A percentile compares a stretch with the other conserved stretches of the same genome.
Evolutionary conservation across 1,140 invertebrate genomes (phyloP).

Genomic region (Hydropsyche tenuis): DNA sequence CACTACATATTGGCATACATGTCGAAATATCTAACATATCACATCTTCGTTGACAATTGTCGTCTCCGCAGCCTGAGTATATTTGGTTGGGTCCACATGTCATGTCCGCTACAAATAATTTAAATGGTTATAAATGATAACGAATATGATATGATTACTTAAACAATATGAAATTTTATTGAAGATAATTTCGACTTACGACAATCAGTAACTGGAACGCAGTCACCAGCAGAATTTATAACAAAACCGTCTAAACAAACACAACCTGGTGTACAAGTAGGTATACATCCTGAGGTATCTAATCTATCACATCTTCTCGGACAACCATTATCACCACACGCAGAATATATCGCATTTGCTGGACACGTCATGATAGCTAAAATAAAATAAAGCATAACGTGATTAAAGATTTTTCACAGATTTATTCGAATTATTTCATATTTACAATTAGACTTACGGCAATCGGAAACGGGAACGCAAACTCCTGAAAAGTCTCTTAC

Average conservation of each 20-base stretch:
- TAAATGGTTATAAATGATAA: too few species aligned
- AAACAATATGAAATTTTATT: too few species aligned
- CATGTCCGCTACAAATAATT: neutral
- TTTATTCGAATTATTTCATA: too few species aligned
- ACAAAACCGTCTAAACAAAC: neutral
- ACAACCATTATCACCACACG: neutral
- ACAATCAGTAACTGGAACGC: neutral
- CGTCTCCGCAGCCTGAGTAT: neutral
- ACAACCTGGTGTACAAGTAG: neutral
- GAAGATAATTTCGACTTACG: neutral
- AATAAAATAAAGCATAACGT: too few species aligned
- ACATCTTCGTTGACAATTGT: neutral
- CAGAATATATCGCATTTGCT: conserved; percentile 3
- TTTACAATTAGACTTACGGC: neutral
- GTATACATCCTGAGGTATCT: neutral
- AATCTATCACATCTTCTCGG: neutral
- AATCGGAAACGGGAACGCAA: neutral
- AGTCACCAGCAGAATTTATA: neutral
- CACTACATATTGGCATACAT: neutral
- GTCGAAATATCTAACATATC: neutral
- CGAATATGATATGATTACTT: neutral
- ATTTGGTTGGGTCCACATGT: neutral
- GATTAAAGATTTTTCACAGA: too few species aligned
- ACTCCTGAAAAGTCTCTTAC: neutral
- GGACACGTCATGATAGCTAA: too few species aligned